Evolutionary conservation across 2,888 invertebrate genomes (phyloP).

Genomic region (Cabera pusaria): DNA sequence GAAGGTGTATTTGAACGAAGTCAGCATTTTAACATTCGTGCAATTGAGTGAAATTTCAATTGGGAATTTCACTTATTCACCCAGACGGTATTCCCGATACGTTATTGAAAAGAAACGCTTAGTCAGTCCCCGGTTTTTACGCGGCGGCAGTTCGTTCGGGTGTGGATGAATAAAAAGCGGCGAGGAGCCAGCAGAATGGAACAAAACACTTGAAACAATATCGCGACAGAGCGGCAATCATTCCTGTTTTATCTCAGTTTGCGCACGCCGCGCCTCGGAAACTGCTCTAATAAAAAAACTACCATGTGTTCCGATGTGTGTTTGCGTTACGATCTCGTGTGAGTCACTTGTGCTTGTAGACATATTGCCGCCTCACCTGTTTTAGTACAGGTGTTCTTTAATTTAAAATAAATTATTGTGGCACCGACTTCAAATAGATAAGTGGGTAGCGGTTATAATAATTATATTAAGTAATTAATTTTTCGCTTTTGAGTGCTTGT

Average conservation of each 20-base stretch:
- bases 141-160: constrained; percentile 52
- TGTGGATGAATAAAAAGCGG: constrained; percentile 64
- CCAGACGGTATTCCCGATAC: constrained; percentile 33
- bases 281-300: constrained; percentile 78
- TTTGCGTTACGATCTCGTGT: constrained; percentile 33
- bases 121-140: constrained; percentile 49
- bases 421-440: too few relatives aligned
- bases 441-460: too few relatives aligned
- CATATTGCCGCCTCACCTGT: constrained; percentile 29
- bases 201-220: constrained; percentile 79
- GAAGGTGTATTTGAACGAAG: not conserved
- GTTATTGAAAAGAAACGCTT: constrained; percentile 45
- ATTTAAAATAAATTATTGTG: too few relatives aligned
- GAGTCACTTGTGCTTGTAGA: constrained; percentile 21
- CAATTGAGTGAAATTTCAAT: constrained; percentile 7
- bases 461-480: too few relatives aligned
- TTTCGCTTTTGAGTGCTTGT: too few relatives aligned
- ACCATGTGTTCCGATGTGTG: constrained; percentile 48
- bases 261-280: constrained; percentile 73
- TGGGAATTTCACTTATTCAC: constrained; percentile 15
- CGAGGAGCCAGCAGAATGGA: constrained; percentile 60
- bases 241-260: constrained; percentile 81
- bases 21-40: not conserved
- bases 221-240: constrained; percentile 78
- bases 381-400: too few relatives aligned